Base-by-base conservation (phyloP, 2,888 invertebrate genomes). In the Dynastes hyllus region DNA sequence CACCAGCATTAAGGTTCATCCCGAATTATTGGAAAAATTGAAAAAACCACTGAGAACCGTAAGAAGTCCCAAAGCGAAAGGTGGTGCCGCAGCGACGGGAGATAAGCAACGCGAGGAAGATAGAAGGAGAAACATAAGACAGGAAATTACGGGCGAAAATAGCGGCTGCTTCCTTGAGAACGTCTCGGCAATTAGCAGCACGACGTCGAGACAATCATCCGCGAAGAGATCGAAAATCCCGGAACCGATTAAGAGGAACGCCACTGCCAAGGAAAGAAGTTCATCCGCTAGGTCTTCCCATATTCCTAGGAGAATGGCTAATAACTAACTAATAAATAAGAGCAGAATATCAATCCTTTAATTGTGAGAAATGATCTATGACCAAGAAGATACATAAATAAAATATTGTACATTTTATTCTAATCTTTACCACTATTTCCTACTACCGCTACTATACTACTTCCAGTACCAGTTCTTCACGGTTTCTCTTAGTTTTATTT, bases 1-100 rank as follows among this genome's bases (percentile, higher is more conserved):
- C 50, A 79, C 79, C 8, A 79, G 79, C 32, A 77, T 79, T n/a
- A 79, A 79, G 61, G 79, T 79, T 1, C 73, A 79, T 75, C 77
- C 79, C 27, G 77, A 77, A 55, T 22, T 79, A 29, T 37, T 79
- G 71, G 77, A 79, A 55, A 79, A 77, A 65, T 40, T 79, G 11
- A 79, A 79, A 66, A 51, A 63, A 37, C 70, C 77, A 40, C 16
- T 32, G 50, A 40, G 50, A 50, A 45, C 8, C 4, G 45, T 13
- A 16, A 71, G 40, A 65, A 32, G 73, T 40, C 6, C 55, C 16
- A 11, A 58, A 6, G 6, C 58, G n/a, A 73, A 37, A 9, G 8
- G 16, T 0, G 37, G 45, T 2, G 11, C 11, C 8, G 2, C 45
- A 2, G 45, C 45, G 11, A 45, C 45, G 11, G 45, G 45, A 45